Evolutionary conservation across 2,113 vertebrate genomes (phyloP), one percentile per base, ranked within the genome.

Genomic region (Brachypodius melanocephalos): DNA sequence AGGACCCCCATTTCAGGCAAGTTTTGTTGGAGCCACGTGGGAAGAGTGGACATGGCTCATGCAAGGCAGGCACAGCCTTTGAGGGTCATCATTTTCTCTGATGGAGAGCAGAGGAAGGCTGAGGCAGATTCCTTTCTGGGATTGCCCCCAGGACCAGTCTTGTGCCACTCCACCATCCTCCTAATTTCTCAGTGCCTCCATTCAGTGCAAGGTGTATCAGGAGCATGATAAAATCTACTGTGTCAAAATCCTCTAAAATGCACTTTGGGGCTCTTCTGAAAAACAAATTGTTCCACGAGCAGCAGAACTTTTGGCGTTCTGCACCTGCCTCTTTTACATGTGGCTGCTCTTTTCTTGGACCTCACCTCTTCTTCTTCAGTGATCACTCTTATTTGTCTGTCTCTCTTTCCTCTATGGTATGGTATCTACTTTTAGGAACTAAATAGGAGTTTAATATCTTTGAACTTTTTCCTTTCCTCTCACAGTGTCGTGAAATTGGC

Each of bases 1-100:
- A 45, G 13, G 3, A 51, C 8, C 17, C 31, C 13, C 19, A 6
- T 72, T 85, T 67, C 52, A 79, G 58, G 43, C 21, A 11, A 19
- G 4, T 45, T 67, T 74, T 4, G 1, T 26, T 12, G 58, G 5
- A 8, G 2, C 17, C 20, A 6, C 25, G 5, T 0, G 0, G 10
- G n/a, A 28, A 72, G 36, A 21, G 34, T 16, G 77, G 58, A 16
- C 10, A 11, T 13, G 19, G 28, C 40, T 85, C 14, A 2, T 42
- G 10, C 13, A 68, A 68, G n/a, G 14, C 26, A 71, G 55, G 21
- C 16, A 32, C 15, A 71, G 34, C 8, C 34, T 83, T 57, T 0
- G 0, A 28, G 31, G 13, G 5, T 10, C 55, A 25, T 62, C 11
- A 40, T 42, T 75, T 63, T 72, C 32, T 46, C 21, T 61, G 62